Base-by-base conservation (phyloP, 2,797 vertebrate species). In the Chelonia mydas region DNA sequence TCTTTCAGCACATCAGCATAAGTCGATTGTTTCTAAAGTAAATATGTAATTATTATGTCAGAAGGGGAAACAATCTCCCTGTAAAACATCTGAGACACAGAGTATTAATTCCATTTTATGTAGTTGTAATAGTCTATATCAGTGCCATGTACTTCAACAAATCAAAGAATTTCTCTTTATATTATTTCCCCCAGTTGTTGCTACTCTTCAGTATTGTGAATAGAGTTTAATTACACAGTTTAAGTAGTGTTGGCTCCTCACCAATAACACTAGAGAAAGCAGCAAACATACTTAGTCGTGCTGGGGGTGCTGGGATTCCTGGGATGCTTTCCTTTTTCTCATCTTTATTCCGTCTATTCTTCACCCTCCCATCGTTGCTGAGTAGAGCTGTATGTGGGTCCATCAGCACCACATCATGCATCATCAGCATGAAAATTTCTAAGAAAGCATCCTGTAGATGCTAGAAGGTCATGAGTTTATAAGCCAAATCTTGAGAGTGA, bases 401-500 rank as follows among this genome's bases (percentile, higher is more conserved):
- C 45, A 65, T 78, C 57, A 47, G 31, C 55, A 49, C 19, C 11
- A 47, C 77, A n/a, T 61, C 76, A 61, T 82, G 57, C 54, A 81
- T 37, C 33, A 81, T 77, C 53, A 49, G 61, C 37, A 77, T 5
- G 23, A 15, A 76, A 68, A 85, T 88, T 80, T 86, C 37, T 45
- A 65, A 33, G 17, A 84, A 84, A 49, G 8, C 59, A 89, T 33
- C 28, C 76, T 87, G 49, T 55, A 57, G 77, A 81, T 96, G 21
- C 68, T 82, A 94, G 53, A 81, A 90, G 83, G 84, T 54, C 47
- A 27, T 27, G 23, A 80, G 84, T 61, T 27, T 87, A 59, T 65
- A 90, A 92, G 92, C 37, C 91, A 72, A 91, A 92, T 86, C 85
- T 83, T 81, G 54, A 91, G 57, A 47, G 80, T 61, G 27, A 88